Evolutionary conservation across 2,888 invertebrate genomes (phyloP).

Genomic region (Seira ritae): DNA sequence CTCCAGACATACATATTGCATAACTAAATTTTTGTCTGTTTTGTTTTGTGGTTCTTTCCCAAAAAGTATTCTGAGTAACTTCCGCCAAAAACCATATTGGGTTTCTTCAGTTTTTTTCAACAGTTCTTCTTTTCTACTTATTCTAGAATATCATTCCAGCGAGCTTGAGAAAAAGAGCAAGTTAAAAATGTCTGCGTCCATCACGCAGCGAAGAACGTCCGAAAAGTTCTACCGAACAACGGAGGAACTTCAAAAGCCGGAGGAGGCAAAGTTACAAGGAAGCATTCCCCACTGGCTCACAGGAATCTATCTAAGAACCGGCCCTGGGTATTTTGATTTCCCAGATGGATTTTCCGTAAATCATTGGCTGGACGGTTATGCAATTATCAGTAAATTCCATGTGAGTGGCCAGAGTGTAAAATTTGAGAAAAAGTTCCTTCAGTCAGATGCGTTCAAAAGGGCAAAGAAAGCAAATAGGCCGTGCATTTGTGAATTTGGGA

Average conservation of each 20-base stretch:
- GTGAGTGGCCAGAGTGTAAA: constrained; percentile 71
- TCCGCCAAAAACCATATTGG: too few relatives aligned
- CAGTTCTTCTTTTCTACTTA: neutral
- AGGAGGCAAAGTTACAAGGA: constrained; percentile 49
- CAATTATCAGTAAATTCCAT: constrained; percentile 65
- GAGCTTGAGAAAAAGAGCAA: neutral
- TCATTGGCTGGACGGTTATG: constrained; percentile 65
- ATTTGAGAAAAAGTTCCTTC: constrained; percentile 75
- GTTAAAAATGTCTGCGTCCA: constrained; percentile 52
- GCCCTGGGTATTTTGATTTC: constrained; percentile 56
- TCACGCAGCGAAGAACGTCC: constrained; percentile 51
- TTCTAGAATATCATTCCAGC: neutral
- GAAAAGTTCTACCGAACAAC: constrained; percentile 64
- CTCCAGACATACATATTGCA: neutral
- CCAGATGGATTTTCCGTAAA: constrained; percentile 58
- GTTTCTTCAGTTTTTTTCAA: neutral
- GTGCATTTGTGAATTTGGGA: constrained; percentile 59
- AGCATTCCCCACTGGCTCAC: constrained; percentile 54
- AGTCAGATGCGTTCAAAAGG: constrained; percentile 76
- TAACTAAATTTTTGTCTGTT: too few relatives aligned
- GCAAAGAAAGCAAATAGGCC: constrained; percentile 59
- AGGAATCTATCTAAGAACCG: constrained; percentile 50
- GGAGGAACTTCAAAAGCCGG: constrained; percentile 56
- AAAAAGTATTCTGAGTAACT: too few relatives aligned
- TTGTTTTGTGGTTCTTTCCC: too few relatives aligned